Evolutionary conservation across 2,888 invertebrate species (phyloP).

Genomic region (Acanthosepion esculentum): DNA sequence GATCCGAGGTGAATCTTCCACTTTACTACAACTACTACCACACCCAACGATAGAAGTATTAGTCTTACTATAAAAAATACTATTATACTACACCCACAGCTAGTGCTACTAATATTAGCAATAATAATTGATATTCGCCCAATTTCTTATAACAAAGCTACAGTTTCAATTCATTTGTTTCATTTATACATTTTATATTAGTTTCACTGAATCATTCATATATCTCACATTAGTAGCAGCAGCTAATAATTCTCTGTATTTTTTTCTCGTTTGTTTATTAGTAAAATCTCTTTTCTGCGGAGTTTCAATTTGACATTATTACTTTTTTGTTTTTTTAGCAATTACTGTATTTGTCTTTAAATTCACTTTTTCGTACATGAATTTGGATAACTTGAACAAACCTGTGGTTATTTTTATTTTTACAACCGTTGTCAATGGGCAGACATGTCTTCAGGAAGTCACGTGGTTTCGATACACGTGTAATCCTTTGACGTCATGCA

Average conservation of each 20-base stretch:
- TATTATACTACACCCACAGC: too few species aligned
- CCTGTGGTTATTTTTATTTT: not conserved
- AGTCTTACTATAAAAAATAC: not conserved
- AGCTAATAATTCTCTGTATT: too few species aligned
- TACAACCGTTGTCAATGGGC: not conserved
- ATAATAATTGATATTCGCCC: too few species aligned
- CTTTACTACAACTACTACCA: not conserved
- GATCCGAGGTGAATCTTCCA: not conserved
- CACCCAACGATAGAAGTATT: not conserved
- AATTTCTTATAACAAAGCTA: not conserved
- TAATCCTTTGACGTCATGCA: not conserved
- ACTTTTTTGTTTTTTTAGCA: not conserved
- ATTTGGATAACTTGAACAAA: not conserved
- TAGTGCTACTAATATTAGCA: not conserved
- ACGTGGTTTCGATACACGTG: not conserved
- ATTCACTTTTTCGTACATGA: not conserved
- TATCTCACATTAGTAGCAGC: too few species aligned
- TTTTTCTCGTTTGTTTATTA: too few species aligned
- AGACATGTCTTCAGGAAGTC: not conserved
- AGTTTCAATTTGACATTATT: too few species aligned
- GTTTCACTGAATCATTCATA: too few species aligned
- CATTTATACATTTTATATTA: too few species aligned
- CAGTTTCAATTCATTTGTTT: not conserved
- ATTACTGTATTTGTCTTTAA: not conserved
- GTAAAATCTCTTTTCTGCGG: too few species aligned